A percentile compares a stretch with the other conserved stretches of the same genome.
phyloP scores from a whole-genome alignment of 2,888 invertebrate genomes.

The Spodoptera exigua region DNA sequence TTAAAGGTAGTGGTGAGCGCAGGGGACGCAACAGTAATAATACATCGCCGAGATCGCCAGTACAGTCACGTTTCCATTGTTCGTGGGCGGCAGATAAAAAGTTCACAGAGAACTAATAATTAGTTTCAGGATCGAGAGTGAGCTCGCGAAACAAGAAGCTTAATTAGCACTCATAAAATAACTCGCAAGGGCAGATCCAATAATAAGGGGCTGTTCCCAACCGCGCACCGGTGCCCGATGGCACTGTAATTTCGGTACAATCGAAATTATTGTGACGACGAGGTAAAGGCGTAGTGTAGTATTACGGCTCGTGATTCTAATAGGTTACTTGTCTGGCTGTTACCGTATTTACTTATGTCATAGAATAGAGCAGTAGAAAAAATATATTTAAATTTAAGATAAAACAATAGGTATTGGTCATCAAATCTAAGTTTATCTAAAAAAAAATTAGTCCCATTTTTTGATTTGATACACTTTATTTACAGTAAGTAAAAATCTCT shows the following conservation, averaged over 20 bases:
- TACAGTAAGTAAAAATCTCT: too few species aligned
- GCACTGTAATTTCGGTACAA: slow-evolving; percentile 26
- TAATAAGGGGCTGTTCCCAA: slow-evolving; percentile 27
- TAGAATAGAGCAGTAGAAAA: too few species aligned
- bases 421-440: too few species aligned
- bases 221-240: slow-evolving; percentile 19
- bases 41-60: slow-evolving; percentile 75
- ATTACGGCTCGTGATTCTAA: too few species aligned
- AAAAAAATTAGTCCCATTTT: too few species aligned
- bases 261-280: slow-evolving; percentile 1
- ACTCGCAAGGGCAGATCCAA: slow-evolving; percentile 44
- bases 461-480: too few species aligned
- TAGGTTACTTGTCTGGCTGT: too few species aligned
- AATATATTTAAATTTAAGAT: not conserved
- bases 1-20: slow-evolving; percentile 55
- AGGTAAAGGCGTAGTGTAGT: too few species aligned
- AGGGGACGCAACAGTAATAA: slow-evolving; percentile 68
- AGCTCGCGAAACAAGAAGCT: slow-evolving; percentile 81
- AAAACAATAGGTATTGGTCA: too few species aligned
- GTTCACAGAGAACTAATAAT: slow-evolving; percentile 83
- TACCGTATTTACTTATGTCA: too few species aligned
- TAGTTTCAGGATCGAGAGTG: slow-evolving; percentile 80
- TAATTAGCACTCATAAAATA: slow-evolving; percentile 83
- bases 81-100: slow-evolving; percentile 84
- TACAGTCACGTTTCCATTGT: slow-evolving; percentile 88